Evolutionary conservation across 2,797 vertebrate species (phyloP).

Genomic region (Typhlichthys eigenmanni): DNA sequence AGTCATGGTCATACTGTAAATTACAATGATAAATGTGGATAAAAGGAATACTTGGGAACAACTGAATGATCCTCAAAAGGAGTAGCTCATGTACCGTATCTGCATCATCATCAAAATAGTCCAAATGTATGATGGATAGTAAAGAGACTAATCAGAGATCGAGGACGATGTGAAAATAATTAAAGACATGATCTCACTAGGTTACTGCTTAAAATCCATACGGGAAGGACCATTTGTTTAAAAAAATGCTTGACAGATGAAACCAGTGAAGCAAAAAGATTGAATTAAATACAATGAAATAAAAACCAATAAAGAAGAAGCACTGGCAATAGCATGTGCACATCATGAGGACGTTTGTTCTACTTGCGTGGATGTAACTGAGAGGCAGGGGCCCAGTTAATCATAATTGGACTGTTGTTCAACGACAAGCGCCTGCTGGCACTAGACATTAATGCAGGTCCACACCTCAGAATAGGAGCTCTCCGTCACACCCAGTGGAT

Average conservation of each 20-base stretch:
- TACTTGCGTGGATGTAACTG: conserved; percentile 17
- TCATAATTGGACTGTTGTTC: conserved; percentile 47
- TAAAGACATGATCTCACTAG: no score
- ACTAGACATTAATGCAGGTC: conserved; percentile 41
- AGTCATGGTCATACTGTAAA: no score
- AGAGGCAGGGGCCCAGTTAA: conserved; percentile 28
- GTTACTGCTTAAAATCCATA: no score
- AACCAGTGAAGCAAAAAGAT: conserved; percentile 2
- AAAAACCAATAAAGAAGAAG: neutral
- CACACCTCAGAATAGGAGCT: conserved; percentile 34
- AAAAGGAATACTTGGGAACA: no score
- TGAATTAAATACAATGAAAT: conserved; percentile 1
- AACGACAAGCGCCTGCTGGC: conserved; percentile 36
- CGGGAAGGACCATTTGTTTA: conserved; percentile 1
- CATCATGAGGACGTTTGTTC: conserved; percentile 28
- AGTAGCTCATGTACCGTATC: no score
- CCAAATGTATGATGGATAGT: no score
- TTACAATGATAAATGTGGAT: no score
- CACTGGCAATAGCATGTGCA: conserved; percentile 6
- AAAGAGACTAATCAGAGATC: no score
- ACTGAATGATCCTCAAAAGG: no score
- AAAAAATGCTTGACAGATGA: neutral
- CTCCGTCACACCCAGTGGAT: conserved; percentile 53
- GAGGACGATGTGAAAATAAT: no score
- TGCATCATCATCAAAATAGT: no score